phyloP scores from a whole-genome alignment of 2,797 vertebrate species.

The Hypotaenidia okinawae region DNA sequence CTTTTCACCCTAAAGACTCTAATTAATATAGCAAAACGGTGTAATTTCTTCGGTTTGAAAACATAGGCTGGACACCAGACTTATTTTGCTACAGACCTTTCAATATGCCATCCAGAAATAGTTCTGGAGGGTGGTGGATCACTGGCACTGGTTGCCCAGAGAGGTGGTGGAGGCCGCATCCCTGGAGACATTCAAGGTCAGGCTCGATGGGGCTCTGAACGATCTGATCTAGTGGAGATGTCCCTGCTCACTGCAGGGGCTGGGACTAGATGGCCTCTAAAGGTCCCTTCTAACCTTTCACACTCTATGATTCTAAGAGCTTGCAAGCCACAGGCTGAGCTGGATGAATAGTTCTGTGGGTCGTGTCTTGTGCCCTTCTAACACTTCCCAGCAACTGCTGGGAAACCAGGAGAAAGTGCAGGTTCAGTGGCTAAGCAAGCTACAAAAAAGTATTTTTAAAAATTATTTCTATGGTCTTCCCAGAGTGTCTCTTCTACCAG shows the following conservation, averaged over 20 bases:
- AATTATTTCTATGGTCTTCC: background rate
- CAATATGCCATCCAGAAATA: background rate
- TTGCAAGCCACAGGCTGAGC: background rate
- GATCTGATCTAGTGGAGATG: too few species aligned
- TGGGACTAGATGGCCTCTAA: too few species aligned
- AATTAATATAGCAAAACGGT: background rate
- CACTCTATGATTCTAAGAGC: too few species aligned
- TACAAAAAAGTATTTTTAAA: background rate
- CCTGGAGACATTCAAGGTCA: too few species aligned
- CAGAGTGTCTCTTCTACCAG: background rate
- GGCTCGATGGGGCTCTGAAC: too few species aligned
- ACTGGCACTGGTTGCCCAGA: too few species aligned
- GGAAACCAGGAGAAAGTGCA: background rate
- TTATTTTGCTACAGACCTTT: background rate
- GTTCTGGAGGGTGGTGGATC: too few species aligned
- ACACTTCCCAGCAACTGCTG: background rate
- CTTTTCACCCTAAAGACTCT: background rate
- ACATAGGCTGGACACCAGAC: background rate
- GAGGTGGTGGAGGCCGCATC: too few species aligned
- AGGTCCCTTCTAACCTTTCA: too few species aligned
- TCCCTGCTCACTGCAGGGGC: too few species aligned
- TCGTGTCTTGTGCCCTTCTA: background rate
- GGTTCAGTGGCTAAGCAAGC: background rate
- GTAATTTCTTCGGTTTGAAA: background rate
- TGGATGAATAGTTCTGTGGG: background rate